Conservation (phyloP, 2,888 invertebrate genomes). For the Ctenicera cuprea region DNA sequence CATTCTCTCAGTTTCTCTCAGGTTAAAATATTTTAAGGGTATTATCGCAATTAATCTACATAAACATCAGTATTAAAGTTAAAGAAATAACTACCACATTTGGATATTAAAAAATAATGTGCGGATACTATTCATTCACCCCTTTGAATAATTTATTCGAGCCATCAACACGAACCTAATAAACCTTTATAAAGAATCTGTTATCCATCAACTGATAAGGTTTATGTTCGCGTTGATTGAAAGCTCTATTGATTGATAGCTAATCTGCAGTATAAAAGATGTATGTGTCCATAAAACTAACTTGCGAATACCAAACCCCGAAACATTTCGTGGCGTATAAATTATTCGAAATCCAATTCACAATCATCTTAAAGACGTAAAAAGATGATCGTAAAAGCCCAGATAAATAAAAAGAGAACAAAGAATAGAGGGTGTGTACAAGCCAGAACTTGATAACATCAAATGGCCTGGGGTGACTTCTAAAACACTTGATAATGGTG, state of each 20-base stretch:
- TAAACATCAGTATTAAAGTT: too few relatives aligned
- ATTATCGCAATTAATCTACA: too few relatives aligned
- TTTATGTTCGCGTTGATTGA: constrained; percentile 25
- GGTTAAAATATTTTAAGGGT: too few relatives aligned
- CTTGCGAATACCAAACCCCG: constrained; percentile 32
- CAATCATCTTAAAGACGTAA: constrained; percentile 61
- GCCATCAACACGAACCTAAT: constrained; percentile 19
- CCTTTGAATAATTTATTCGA: background rate
- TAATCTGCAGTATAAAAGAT: constrained; percentile 39
- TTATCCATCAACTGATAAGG: constrained; percentile 16
- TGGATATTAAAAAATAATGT: too few relatives aligned
- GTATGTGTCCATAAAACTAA: constrained; percentile 41
- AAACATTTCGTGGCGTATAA: constrained; percentile 41
- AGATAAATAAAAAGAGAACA: constrained; percentile 64
- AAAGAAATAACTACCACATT: too few relatives aligned
- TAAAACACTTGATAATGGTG: constrained; percentile 66
- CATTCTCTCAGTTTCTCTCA: too few relatives aligned
- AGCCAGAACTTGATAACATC: constrained; percentile 65
- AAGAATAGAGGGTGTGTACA: constrained; percentile 65
- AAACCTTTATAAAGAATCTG: constrained; percentile 13
- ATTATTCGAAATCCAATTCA: constrained; percentile 61
- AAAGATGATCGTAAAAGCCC: constrained; percentile 61
- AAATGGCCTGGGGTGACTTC: constrained; percentile 63
- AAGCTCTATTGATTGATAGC: constrained; percentile 33
- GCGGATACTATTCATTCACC: background rate